Percentiles rank a stretch among this genome's conserved stretches.
Evolutionary conservation across 1,140 invertebrate genomes (phyloP).

Genomic region (Drosophila pruinosa): DNA sequence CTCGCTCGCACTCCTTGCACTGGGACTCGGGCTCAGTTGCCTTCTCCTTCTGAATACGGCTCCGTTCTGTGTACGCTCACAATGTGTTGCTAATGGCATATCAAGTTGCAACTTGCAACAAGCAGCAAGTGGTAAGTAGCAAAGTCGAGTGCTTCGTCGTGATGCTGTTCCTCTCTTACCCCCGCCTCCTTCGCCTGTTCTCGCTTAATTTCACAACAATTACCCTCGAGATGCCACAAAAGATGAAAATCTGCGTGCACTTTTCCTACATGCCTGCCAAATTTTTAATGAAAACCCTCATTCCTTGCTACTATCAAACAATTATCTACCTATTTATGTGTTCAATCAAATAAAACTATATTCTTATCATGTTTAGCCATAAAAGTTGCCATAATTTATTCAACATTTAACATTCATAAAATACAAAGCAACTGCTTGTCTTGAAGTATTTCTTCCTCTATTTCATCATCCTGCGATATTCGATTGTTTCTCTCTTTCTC

Average conservation of each 20-base stretch:
- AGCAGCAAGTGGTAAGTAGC: slow-evolving; percentile 15
- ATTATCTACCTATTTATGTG: too few relatives aligned
- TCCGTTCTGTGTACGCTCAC: slow-evolving; percentile 1
- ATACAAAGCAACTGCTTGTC: too few relatives aligned
- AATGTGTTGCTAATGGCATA: slow-evolving; percentile 50
- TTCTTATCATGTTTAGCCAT: too few relatives aligned
- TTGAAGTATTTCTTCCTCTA: not conserved
- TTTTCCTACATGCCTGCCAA: too few relatives aligned
- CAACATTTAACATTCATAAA: too few relatives aligned
- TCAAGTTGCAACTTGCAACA: slow-evolving; percentile 41
- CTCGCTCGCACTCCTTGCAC: not conserved
- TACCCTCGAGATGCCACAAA: slow-evolving; percentile 29
- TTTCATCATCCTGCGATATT: not conserved
- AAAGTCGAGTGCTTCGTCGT: not conserved
- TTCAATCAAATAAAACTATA: too few relatives aligned
- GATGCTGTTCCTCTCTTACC: not conserved
- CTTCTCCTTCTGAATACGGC: not conserved
- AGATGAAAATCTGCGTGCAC: slow-evolving; percentile 10
- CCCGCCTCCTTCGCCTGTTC: not conserved
- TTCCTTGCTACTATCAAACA: too few relatives aligned
- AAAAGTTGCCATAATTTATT: too few relatives aligned
- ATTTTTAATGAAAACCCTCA: too few relatives aligned
- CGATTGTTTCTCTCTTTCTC: not conserved
- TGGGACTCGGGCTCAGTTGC: not conserved
- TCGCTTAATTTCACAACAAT: slow-evolving; percentile 41